Percentiles rank a stretch among this genome's conserved stretches.
These are phyloP conservation scores for Coracopsis vasa DNA, from an alignment of 2,113 vertebrate genomes.

Conservation along the genomic window DNA sequence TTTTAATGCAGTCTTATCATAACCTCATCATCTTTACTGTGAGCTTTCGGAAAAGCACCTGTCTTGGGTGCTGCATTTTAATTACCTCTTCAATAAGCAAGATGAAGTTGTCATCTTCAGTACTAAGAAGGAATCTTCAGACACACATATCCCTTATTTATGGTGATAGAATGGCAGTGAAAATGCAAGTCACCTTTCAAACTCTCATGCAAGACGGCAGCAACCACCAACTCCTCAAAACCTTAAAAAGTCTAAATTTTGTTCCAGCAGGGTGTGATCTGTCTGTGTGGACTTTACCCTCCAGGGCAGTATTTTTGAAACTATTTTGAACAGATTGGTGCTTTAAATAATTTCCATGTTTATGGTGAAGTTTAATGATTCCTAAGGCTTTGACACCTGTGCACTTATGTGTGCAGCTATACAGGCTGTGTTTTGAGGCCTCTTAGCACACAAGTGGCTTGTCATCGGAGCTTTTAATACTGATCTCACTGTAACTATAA, in stretches of 20 bases:
- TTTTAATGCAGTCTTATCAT: not conserved
- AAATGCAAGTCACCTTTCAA: not conserved
- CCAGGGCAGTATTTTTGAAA: not conserved
- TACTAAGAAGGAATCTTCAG: not conserved
- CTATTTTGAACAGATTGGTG: not conserved
- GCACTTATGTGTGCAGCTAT: not conserved
- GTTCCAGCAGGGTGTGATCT: not conserved
- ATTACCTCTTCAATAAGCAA: not conserved
- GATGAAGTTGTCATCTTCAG: not conserved
- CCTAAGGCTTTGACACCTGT: accelerated
- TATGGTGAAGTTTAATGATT: not conserved
- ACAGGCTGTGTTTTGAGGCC: not conserved
- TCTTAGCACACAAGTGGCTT: not conserved
- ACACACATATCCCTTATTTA: not conserved
- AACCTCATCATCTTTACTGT: not conserved
- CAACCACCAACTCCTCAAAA: accelerated
- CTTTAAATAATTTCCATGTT: not conserved
- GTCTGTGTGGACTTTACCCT: not conserved
- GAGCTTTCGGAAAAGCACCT: not conserved
- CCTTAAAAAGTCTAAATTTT: not conserved
- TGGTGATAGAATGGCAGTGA: not conserved
- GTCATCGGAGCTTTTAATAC: not conserved
- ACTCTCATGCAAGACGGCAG: not conserved
- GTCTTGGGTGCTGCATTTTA: not conserved
- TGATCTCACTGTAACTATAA: not conserved